A percentile compares a stretch with the other conserved stretches of the same genome.
phyloP scores from a whole-genome alignment of 2,888 invertebrate species.

The Balanococcus diminutus region DNA sequence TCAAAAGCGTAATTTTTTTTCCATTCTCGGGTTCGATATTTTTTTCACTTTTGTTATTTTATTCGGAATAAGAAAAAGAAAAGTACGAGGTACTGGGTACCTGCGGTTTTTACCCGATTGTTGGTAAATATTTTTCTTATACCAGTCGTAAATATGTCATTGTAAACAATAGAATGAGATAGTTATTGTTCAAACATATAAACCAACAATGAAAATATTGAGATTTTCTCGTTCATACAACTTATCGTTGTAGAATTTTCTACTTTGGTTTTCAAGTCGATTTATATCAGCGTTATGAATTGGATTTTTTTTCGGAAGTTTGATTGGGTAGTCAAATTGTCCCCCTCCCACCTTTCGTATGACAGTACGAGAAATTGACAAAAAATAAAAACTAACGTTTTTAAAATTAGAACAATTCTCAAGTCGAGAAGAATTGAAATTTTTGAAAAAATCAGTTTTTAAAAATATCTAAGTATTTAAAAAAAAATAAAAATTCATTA shows the following conservation, averaged over 20 bases:
- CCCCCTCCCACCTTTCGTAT: too few species aligned
- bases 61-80: neutral
- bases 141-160: neutral
- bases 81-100: neutral
- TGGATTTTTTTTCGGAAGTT: too few species aligned
- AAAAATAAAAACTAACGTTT: too few species aligned
- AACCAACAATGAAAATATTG: neutral
- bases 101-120: neutral
- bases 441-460: too few species aligned
- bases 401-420: too few species aligned
- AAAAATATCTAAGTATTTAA: too few species aligned
- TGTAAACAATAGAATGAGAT: neutral
- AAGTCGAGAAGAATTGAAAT: too few species aligned
- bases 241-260: neutral
- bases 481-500: too few species aligned
- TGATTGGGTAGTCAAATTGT: too few species aligned
- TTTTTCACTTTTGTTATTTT: neutral
- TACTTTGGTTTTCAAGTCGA: neutral
- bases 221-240: neutral
- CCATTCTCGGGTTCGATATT: neutral
- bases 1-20: neutral
- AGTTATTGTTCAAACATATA: neutral
- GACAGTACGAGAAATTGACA: too few species aligned
- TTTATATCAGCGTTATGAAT: too few species aligned
- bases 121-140: neutral